Evolutionary conservation across 2,888 invertebrate species (phyloP), one percentile per base, ranked within the genome.

Genomic region (Piscicola geometra): DNA sequence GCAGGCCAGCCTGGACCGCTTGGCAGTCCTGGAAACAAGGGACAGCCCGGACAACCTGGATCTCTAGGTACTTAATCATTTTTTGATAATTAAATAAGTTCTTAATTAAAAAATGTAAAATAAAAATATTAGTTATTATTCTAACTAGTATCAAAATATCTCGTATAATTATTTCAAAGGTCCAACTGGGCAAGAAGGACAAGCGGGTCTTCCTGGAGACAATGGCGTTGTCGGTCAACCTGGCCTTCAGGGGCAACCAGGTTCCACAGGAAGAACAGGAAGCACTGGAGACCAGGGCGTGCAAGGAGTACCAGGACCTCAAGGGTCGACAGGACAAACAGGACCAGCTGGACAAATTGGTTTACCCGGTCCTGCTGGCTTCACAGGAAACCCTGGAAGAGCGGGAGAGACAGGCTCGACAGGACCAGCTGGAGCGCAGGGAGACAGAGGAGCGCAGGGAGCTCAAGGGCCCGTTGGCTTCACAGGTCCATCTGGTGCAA

Each of bases 391-490:
- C 60, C 76, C 71, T 21, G 76, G 76, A 71, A 35, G 30, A 33
- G 52, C 74, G 12, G 79, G 79, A 74, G 60, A 47, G 32, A 47
- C 70, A 25, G 79, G 79, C 71, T 56, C n/a, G 25, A 33, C 41
- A 32, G 79, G 79, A 33, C 76, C 71, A 60, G 60, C 60, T 36
- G 79, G 79, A 60, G 72, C 67, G n/a, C 67, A 64, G 25, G 76
- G 77, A 56, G 69, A 66, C 18, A 32, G 32, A 33, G 77, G 77
- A 30, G 33, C 21, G 2, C 60, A 5, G 5, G 78, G 78, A 21
- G 76, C 78, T 30, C 50, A 36, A n/a, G 81, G 81, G 41, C 67
- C 75, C 15, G 73, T 67, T 36, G 81, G 81, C 33, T 30, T 33
- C 21, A 64, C 73, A 0, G 78, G 78, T 28, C 70, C 76, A 21